Base-by-base conservation (phyloP, 1,140 invertebrate species). In the Leucophenga varia region DNA sequence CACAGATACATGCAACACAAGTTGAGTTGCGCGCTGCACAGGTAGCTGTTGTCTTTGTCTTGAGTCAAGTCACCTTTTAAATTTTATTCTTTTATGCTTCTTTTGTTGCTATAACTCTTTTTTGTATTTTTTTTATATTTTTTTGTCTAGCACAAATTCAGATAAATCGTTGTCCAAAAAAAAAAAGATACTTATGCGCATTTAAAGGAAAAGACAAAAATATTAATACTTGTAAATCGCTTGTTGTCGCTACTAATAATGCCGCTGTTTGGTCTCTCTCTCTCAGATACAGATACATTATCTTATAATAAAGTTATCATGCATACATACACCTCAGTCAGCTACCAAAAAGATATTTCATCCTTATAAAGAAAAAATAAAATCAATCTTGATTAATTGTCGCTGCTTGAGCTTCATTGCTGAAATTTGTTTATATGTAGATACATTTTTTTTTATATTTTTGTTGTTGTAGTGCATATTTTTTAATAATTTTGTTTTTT, bases 371-470 rank as follows among this genome's bases (percentile, higher is more conserved):
- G 10, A 6, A 10, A 25, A 10, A 25, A 25, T 5, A 25, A 25
- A 10, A 21, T 21, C n/a, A 41, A 30, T 57, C 56, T 67, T 67
- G 63, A 67, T 67, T 67, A 67, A 67, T 67, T 67, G 59, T 40
- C 42, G 48, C 50, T 59, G 56, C 54, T 61, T 61, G 55, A 49
- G 55, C 13, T 10, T 25, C 22, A 25, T 5, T 10, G 22, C 10
- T 25, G 63, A 59, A 63, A 52, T 65, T 57, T 63, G 61, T 67
- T 67, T 67, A 55, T n/a, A n/a, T n/a, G n/a, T n/a, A n/a, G n/a
- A n/a, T n/a, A n/a, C n/a, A n/a, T n/a, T n/a, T n/a, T n/a, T n/a
- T n/a, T n/a, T n/a, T 67, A 59, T 55, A 49, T 52, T 63, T 59
- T 63, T 54, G 32, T 41, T 59, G 47, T 53, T 59, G 63, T 52